These are phyloP conservation scores for Propithecus perrieri DNA, from an alignment of 2,797 vertebrate species.

Conservation along the genomic window DNA sequence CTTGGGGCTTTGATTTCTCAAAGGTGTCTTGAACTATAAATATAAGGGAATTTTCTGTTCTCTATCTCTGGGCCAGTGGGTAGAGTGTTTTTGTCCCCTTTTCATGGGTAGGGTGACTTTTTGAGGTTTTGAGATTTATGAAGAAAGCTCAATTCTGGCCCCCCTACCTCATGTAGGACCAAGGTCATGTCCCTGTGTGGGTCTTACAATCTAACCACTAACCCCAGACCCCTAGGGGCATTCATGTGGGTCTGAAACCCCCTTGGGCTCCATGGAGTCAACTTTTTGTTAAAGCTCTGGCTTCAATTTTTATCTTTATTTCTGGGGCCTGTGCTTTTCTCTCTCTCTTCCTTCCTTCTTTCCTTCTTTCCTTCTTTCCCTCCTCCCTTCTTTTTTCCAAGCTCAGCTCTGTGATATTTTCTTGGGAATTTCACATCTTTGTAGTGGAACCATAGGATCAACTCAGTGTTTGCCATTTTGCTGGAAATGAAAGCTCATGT, in stretches of 20 bases:
- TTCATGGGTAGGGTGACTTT: background rate
- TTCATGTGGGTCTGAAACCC: background rate
- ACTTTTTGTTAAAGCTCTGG: background rate
- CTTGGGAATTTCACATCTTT: background rate
- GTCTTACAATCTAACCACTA: background rate
- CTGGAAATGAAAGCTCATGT: background rate
- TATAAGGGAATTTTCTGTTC: background rate
- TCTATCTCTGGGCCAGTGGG: background rate
- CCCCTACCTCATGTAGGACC: background rate
- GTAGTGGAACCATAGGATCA: background rate
- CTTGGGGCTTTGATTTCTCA: background rate
- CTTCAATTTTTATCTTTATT: background rate
- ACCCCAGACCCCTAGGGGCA: background rate
- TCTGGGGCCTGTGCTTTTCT: background rate
- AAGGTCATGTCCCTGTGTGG: background rate
- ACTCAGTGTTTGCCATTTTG: background rate
- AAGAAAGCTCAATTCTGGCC: background rate
- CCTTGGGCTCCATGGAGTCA: background rate
- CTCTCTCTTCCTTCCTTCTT: background rate
- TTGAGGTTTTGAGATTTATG: background rate
- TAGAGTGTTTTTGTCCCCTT: background rate
- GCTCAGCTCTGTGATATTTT: background rate
- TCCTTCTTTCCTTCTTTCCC: no score
- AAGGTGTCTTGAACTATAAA: background rate
- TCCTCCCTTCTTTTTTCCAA: background rate